Base-by-base conservation (phyloP, 2,113 vertebrate genomes). In the Catharus bicknelli region DNA sequence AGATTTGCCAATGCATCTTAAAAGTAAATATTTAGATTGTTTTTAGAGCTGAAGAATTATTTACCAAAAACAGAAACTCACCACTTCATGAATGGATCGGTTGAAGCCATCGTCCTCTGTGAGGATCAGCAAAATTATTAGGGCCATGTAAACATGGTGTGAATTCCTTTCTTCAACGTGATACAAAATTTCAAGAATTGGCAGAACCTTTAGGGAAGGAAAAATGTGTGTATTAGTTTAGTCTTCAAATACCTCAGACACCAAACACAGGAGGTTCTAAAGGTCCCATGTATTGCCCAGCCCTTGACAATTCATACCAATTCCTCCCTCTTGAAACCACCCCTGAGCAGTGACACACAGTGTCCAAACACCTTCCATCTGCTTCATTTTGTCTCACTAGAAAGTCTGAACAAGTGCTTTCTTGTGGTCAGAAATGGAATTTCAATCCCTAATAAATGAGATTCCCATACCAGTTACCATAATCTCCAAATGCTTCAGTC, bases 101-200 rank as follows among this genome's bases (percentile, higher is more conserved):
- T 99, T 99, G 97, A 99, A 99, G 70, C 98, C 97, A 58, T 99
- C 99, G 3, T 99, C 99, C 97, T 99, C 99, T 0, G 99, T 99
- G 8, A 99, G 98, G 90, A 99, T 99, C 96, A 99, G 98, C 64
- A 99, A 95, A 95, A 99, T 99, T 53, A 99, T 99, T 80, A 99
- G 99, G 57, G 99, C 99, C 99, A 99, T 99, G 96, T 99, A 99
- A 74, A 99, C 99, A 27, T 99, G 99, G 94, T 99, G 99, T 42
- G 99, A 99, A 93, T 99, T 99, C 93, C 99, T 98, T 40, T 99
- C 98, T 95, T 99, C 99, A 23, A 99, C 99, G 2, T 98, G 99
- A 97, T 99, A 99, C 32, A 99, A 98, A 84, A 99, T 99, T 95
- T 99, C 99, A 22, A 99, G 98, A 95, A 99, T 99, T 32, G 99